Conservation (phyloP, 1,140 invertebrate genomes). For the Eumeta japonica region DNA sequence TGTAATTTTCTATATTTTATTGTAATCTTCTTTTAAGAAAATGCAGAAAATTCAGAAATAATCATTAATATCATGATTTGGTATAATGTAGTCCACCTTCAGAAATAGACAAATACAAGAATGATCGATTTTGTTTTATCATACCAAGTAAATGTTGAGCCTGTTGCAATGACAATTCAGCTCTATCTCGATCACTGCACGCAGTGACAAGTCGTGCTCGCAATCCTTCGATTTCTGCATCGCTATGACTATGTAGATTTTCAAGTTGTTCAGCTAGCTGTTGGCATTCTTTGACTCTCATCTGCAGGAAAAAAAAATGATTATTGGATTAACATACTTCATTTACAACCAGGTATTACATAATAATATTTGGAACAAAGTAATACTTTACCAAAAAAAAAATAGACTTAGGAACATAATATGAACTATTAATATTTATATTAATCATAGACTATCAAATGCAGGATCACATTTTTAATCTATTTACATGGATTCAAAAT, state of each 20-base stretch:
- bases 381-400: conserved; percentile 2
- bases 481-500: too few species aligned
- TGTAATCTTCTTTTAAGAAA: too few species aligned
- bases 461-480: too few species aligned
- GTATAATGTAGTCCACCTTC: too few species aligned
- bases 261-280: conserved; percentile 37
- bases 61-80: too few species aligned
- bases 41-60: too few species aligned
- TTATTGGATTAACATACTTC: neutral
- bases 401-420: neutral
- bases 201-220: conserved; percentile 48
- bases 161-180: conserved; percentile 51
- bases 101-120: too few species aligned
- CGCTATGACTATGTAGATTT: conserved; percentile 22
- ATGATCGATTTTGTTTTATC: too few species aligned
- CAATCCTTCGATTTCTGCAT: conserved; percentile 33
- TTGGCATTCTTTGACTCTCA: conserved; percentile 46
- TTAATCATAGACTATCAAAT: too few species aligned
- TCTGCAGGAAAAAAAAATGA: conserved; percentile 20
- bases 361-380: neutral
- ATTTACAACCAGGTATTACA: neutral
- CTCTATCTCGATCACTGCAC: conserved; percentile 55
- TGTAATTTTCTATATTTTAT: too few species aligned
- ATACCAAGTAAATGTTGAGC: conserved; percentile 58
- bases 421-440: too few species aligned